Evolutionary conservation across 2,797 vertebrate species (phyloP).

Genomic region (Chelidonichthys spinosus): DNA sequence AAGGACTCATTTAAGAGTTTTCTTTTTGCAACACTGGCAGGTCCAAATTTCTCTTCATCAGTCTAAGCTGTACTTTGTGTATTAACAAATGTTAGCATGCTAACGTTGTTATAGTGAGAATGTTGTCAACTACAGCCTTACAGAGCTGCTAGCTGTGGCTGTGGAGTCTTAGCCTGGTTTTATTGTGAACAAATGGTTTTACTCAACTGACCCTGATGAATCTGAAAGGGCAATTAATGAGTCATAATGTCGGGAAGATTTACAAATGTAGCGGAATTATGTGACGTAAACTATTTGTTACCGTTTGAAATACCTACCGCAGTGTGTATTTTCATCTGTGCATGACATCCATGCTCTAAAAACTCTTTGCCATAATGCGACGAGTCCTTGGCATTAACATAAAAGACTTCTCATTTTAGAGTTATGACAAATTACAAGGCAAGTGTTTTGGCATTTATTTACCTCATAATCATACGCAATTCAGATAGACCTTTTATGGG

Average conservation of each 20-base stretch:
- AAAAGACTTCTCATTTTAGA: conserved; percentile 41
- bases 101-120: too few species aligned
- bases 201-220: neutral
- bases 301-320: conserved; percentile 7
- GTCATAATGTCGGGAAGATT: conserved; percentile 14
- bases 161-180: conserved; percentile 1
- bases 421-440: conserved; percentile 54
- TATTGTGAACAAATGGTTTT: conserved; percentile 8
- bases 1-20: neutral
- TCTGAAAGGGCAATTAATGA: conserved; percentile 26
- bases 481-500: conserved; percentile 61
- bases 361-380: conserved; percentile 26
- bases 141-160: neutral
- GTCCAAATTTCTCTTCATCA: neutral
- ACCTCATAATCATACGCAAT: conserved; percentile 42
- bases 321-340: conserved; percentile 19
- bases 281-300: conserved; percentile 23
- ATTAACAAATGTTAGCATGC: neutral
- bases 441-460: conserved; percentile 48
- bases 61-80: neutral
- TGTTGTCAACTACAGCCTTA: neutral
- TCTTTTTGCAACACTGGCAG: neutral
- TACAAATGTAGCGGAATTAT: conserved; percentile 7
- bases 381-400: conserved; percentile 36
- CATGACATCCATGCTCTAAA: conserved; percentile 8